Evolutionary conservation across 2,113 vertebrate species (phyloP), one percentile per base, ranked within the genome.

Genomic region (Fukomys damarensis): DNA sequence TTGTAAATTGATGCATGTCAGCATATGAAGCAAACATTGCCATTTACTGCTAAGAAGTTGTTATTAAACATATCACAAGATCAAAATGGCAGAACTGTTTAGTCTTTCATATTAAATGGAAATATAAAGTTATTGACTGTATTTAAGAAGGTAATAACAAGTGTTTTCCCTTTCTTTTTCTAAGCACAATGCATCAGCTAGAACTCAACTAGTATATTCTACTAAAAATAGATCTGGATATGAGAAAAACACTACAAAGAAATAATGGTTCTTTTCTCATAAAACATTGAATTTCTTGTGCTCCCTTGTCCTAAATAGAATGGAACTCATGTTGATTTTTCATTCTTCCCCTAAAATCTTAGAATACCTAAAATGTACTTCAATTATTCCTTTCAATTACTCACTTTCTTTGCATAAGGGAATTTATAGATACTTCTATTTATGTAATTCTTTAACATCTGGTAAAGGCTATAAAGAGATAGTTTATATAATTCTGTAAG

Each of bases 1-100:
- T 98, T 95, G 56, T 84, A 98, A 79, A 96, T 54, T 96, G 95
- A 97, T 97, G 97, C 98, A 97, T 95, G 80, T 96, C 88, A 97
- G 97, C 98, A 93, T 30, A 96, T 49, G 70, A 98, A 86, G 9
- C 61, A 97, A 97, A 91, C 63, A 96, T 68, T 94, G 86, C 80
- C 74, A 96, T 89, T 97, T 96, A 89, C 76, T 84, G 84, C 80
- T 84, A 76, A 61, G 65, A 94, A 79, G 74, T 86, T 95, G 95
- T 95, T 96, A 93, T 95, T 91, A 92, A 97, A 96, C 68, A 94
- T 74, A 94, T 89, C 43, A 87, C 26, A 74, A 87, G 84, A 93
- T 95, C 76, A 96, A 96, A 93, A 89, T 97, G 92, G 52, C 93
- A 84, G 16, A 93, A 74, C 56, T 63, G 30, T 86, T 89, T 76